A percentile compares a stretch with the other conserved stretches of the same genome.
Evolutionary conservation across 2,888 invertebrate genomes (phyloP).

Genomic region (Scaptomyza polygonia): DNA sequence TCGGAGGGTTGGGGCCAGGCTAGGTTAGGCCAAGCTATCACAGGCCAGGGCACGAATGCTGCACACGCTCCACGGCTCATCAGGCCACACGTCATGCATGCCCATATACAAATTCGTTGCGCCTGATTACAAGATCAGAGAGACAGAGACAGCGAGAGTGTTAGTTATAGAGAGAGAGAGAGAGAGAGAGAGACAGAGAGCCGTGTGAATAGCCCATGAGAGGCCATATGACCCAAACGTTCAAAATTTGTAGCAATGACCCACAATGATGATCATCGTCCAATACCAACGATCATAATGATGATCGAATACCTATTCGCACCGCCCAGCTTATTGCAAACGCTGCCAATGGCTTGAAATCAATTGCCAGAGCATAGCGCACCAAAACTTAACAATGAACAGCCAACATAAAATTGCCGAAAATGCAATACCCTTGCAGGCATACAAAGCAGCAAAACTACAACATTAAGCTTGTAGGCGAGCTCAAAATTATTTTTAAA

Average conservation of each 20-base stretch:
- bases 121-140: constrained; percentile 77
- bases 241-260: constrained; percentile 81
- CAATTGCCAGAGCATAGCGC: constrained; percentile 74
- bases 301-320: constrained; percentile 73
- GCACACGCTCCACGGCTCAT: constrained; percentile 69
- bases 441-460: too few species aligned
- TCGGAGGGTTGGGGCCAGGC: constrained; percentile 2
- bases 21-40: constrained; percentile 32
- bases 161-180: background rate
- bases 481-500: background rate
- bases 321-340: constrained; percentile 76
- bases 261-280: constrained; percentile 52
- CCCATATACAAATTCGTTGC: constrained; percentile 80
- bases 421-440: constrained; percentile 23
- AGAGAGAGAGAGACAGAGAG: constrained; percentile 5
- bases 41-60: constrained; percentile 54
- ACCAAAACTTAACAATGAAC: constrained; percentile 23
- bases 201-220: constrained; percentile 71
- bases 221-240: constrained; percentile 78
- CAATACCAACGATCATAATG: constrained; percentile 38
- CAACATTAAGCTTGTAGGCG: too few species aligned
- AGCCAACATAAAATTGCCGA: background rate
- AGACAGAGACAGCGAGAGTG: constrained; percentile 6
- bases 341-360: constrained; percentile 78
- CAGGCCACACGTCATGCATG: constrained; percentile 81